phyloP scores from a whole-genome alignment of 2,888 invertebrate genomes.

The Pomacea canaliculata region DNA sequence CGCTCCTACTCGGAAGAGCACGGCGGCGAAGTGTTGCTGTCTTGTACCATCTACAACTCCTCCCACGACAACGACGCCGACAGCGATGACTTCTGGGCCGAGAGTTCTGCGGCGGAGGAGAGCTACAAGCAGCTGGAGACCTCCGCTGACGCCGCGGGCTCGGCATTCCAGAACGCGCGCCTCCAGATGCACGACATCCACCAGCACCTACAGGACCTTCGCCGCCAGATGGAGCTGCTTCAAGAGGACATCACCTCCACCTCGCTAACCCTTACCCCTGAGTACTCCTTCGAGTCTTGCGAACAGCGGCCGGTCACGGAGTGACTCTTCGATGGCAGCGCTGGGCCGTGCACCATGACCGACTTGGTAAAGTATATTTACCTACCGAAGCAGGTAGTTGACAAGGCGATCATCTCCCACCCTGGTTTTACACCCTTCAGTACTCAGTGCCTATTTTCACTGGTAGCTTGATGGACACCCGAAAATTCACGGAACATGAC shows the following conservation, averaged over 20 bases:
- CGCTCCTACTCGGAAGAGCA: conserved; percentile 51
- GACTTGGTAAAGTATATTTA: no score
- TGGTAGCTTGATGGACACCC: no score
- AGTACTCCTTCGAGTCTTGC: conserved; percentile 38
- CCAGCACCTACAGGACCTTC: conserved; percentile 52
- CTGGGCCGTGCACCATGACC: neutral
- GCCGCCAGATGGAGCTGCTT: conserved; percentile 57
- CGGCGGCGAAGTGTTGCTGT: conserved; percentile 44
- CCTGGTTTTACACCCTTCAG: no score
- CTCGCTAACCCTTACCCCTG: conserved; percentile 34
- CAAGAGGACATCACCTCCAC: conserved; percentile 45
- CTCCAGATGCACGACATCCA: conserved; percentile 64
- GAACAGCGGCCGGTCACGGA: conserved; percentile 43
- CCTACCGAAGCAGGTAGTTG: no score
- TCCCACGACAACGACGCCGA: conserved; percentile 33
- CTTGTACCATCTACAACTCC: conserved; percentile 32
- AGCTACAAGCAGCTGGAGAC: conserved; percentile 41
- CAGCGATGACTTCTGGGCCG: conserved; percentile 41
- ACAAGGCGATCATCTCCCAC: no score
- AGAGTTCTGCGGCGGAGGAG: conserved; percentile 39
- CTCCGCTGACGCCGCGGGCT: conserved; percentile 47
- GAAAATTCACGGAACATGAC: no score
- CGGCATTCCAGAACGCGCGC: conserved; percentile 54
- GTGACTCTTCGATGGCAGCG: conserved; percentile 8
- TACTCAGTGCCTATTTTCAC: no score